A percentile compares a stretch with the other conserved stretches of the same genome.
Evolutionary conservation across 2,113 vertebrate species (phyloP).

Genomic region (Caranx ignobilis): DNA sequence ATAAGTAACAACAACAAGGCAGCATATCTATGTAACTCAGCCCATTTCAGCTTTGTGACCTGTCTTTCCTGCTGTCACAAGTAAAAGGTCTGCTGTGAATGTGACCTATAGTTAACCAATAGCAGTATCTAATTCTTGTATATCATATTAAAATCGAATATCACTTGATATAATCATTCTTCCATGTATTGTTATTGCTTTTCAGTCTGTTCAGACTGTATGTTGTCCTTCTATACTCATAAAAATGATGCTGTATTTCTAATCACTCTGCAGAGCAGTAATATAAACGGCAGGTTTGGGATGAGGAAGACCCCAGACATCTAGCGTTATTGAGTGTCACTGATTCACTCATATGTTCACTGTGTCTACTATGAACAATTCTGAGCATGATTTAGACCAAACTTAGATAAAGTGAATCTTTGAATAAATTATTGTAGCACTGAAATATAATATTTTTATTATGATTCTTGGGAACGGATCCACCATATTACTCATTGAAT

Average conservation of each 20-base stretch:
- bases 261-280: not conserved
- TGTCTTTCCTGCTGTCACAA: not conserved
- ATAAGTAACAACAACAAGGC: not conserved
- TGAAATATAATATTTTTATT: too few relatives aligned
- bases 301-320: not conserved
- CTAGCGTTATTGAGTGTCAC: not conserved
- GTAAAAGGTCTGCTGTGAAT: not conserved
- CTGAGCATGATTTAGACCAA: not conserved
- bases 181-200: constrained; percentile 25
- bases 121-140: not conserved
- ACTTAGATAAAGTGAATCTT: not conserved
- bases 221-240: too few relatives aligned
- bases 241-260: too few relatives aligned
- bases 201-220: not conserved
- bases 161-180: not conserved
- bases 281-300: not conserved
- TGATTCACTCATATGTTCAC: not conserved
- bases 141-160: not conserved
- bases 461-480: not conserved
- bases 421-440: not conserved
- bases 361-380: not conserved
- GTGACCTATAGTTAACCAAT: not conserved
- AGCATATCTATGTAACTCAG: not conserved
- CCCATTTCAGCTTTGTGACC: not conserved
- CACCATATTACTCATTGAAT: not conserved